Percentiles rank a stretch among this genome's conserved stretches.
Evolutionary conservation across 2,888 invertebrate genomes (phyloP).

Genomic region (Aleiodes leptofemur): DNA sequence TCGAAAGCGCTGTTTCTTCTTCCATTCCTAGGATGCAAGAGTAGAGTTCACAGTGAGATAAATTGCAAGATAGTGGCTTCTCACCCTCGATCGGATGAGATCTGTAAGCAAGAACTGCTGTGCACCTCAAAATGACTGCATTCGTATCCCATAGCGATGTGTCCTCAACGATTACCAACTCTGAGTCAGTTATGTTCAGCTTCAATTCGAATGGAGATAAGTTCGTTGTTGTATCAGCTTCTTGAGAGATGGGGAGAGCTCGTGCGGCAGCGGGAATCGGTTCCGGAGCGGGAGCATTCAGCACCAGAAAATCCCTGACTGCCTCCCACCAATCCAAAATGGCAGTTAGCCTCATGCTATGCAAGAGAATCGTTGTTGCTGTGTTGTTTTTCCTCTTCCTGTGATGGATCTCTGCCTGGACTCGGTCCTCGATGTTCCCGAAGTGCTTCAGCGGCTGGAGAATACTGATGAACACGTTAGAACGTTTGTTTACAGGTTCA

Average conservation of each 20-base stretch:
- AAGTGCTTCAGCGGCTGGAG: constrained; percentile 84
- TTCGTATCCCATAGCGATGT: constrained; percentile 92
- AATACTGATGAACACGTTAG: constrained; percentile 93
- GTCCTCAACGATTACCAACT: constrained; percentile 95
- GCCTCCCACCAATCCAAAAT: constrained; percentile 96
- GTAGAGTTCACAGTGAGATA: constrained; percentile 94
- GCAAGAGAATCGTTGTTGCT: constrained; percentile 91
- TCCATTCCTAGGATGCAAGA: constrained; percentile 93
- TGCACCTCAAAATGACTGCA: constrained; percentile 94
- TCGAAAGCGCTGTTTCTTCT: constrained; percentile 94
- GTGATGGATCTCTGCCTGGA: constrained; percentile 86
- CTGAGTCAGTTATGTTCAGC: constrained; percentile 95
- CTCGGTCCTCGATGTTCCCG: constrained; percentile 76
- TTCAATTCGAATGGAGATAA: constrained; percentile 85
- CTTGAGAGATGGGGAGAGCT: constrained; percentile 48
- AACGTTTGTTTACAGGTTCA: constrained; percentile 83
- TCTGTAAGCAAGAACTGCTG: constrained; percentile 90
- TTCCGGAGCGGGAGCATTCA: constrained; percentile 71
- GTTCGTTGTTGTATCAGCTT: constrained; percentile 59
- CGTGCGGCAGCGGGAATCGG: constrained; percentile 59
- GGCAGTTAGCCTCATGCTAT: constrained; percentile 96
- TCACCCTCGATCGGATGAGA: constrained; percentile 80
- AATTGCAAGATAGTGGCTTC: constrained; percentile 89
- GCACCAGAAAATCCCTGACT: constrained; percentile 86
- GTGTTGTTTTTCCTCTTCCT: constrained; percentile 82